Evolutionary conservation across 2,113 vertebrate species (phyloP), one percentile per base, ranked within the genome.

Genomic region (Hippoglossus stenolepis): DNA sequence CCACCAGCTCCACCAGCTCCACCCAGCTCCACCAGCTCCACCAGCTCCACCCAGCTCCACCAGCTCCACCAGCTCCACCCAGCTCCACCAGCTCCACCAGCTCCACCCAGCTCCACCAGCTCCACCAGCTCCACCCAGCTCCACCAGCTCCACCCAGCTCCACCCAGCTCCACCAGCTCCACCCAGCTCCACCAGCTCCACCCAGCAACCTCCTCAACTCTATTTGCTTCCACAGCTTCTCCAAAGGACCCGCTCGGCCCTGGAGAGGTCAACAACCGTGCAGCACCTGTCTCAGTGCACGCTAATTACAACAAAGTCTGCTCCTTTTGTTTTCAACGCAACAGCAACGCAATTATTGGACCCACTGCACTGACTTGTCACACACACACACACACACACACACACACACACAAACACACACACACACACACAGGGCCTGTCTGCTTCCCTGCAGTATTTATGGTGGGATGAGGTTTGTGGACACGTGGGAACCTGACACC

Each of bases 141-240:
- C 61, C 73, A 31, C 17, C 87, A 40, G 47, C 49, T n/a, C n/a
- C n/a, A n/a, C n/a, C n/a, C n/a, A n/a, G n/a, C n/a, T 56, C 61
- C 73, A 31, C 17, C 87, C 40, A 86, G 90, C 89, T 2, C 18
- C 47, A 18, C 43, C 35, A 12, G n/a, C n/a, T 56, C 61, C 73
- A 31, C 17, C 87, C 40, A 86, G 90, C 89, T 2, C 18, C 47
- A 18, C 43, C 38, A 40, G 47, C 49, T 14, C 21, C 43, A 45
- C 43, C 20, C 3, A 12, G 45, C 26, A 51, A 24, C 24, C 24
- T 24, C 24, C 24, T 24, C 24, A 90, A 85, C 91, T 96, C 96
- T 96, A 95, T 96, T 96, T 96, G 94, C 93, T 93, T 94, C 92
- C 90, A 91, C 86, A 94, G 92, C 77, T 87, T 95, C 12, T 91